Base-by-base conservation (phyloP, 2,888 invertebrate genomes). In the Clivina fossor region DNA sequence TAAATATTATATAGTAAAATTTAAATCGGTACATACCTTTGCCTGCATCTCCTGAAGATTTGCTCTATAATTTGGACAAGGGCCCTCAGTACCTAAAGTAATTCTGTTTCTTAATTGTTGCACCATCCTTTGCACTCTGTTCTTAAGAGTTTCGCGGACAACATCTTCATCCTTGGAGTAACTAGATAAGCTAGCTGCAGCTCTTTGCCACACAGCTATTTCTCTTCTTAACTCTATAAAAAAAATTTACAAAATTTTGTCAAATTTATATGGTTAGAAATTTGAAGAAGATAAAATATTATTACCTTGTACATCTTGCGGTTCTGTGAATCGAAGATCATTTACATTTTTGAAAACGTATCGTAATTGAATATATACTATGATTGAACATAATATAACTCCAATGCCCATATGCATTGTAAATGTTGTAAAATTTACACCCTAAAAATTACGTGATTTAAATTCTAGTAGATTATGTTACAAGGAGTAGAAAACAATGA, bases 81-180 rank as follows among this genome's bases (percentile, higher is more conserved):
- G 58, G 80, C 80, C 1, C 74, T 74, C 24, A 69, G 71, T 37
- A 69, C 74, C 22, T 75, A 79, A 79, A 57, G 78, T 78, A 37
- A 81, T 71, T 49, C 82, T 80, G 58, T 53, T 41, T 7, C 37
- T 4, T 5, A 53, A 11, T 46, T 81, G 78, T 0, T 77, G 76
- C 37, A 84, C 77, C 35, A 93, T 74, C 35, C 84, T 80, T 54
- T 78, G 78, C 0, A 89, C 86, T 75, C 89, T 89, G 66, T 84
- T 85, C 65, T 84, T 75, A n/a, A 94, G 74, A 1, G 90, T 84
- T 53, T 83, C 82, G 50, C 88, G 80, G 5, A 94, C 92, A n/a
- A 86, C 72, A 58, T 86, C 87, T 62, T 93, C 93, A 64, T 93
- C 92, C 66, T 88, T 82, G 3, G 91, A 89, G 68, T 90, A 91